Evolutionary conservation across 2,113 vertebrate species (phyloP).

Genomic region (Pygoscelis antarcticus): DNA sequence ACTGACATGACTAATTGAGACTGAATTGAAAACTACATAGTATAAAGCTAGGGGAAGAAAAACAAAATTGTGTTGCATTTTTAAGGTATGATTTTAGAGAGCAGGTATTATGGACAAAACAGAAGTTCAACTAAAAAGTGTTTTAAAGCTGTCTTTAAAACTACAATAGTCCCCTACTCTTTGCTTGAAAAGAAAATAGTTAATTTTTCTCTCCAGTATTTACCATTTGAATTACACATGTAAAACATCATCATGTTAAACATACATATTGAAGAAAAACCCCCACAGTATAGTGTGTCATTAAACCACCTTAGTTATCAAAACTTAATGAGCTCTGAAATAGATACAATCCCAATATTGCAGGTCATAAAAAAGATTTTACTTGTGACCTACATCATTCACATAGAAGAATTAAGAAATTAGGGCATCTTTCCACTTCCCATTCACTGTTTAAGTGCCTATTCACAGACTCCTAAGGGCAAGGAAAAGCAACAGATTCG

Average conservation of each 20-base stretch:
- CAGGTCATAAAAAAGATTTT: slow-evolving; percentile 70
- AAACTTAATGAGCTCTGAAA: slow-evolving; percentile 78
- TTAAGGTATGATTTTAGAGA: slow-evolving; percentile 34
- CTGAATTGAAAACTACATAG: neutral
- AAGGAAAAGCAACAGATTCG: neutral
- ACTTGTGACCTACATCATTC: slow-evolving; percentile 68
- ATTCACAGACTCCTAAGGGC: neutral
- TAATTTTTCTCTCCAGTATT: neutral
- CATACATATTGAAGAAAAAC: neutral
- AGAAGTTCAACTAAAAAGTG: slow-evolving; percentile 21
- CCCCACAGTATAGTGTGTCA: neutral
- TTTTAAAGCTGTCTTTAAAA: slow-evolving; percentile 40
- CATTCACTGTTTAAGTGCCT: neutral
- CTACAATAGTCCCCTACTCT: neutral
- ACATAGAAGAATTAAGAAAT: slow-evolving; percentile 59
- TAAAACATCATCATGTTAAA: slow-evolving; percentile 13
- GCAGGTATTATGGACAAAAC: neutral
- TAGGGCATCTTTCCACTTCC: slow-evolving; percentile 20
- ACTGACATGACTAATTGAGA: slow-evolving; percentile 20
- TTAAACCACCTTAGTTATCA: slow-evolving; percentile 65
- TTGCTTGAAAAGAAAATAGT: neutral
- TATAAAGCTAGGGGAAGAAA: neutral
- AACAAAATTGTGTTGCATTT: neutral
- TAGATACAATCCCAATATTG: slow-evolving; percentile 69
- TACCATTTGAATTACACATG: neutral